phyloP scores from a whole-genome alignment of 2,797 vertebrate species.

The Luscinia luscinia region DNA sequence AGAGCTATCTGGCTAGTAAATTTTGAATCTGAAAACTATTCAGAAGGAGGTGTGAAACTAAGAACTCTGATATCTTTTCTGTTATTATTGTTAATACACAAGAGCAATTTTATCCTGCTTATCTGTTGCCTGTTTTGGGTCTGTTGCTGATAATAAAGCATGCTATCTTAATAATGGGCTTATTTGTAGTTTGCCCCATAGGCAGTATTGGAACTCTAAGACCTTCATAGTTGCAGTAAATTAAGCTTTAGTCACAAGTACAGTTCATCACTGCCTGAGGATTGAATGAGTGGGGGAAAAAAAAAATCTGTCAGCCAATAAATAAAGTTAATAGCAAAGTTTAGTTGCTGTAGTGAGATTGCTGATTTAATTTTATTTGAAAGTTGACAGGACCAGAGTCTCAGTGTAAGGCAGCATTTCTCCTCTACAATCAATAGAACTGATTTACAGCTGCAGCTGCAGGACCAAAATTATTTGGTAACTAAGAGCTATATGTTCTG shows the following conservation, averaged over 20 bases:
- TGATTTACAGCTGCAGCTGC: not conserved
- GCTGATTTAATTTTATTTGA: not conserved
- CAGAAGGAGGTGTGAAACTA: not conserved
- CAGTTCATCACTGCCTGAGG: not conserved
- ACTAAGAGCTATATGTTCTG: not conserved
- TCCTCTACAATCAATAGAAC: not conserved
- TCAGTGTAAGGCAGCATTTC: not conserved
- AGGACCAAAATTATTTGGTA: not conserved
- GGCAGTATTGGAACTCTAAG: not conserved
- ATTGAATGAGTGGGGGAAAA: not conserved
- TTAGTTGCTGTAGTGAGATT: not conserved
- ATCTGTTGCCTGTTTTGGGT: not conserved
- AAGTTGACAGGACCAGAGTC: not conserved
- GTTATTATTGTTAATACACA: not conserved
- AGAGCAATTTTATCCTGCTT: conserved; percentile 16
- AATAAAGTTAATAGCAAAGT: not conserved
- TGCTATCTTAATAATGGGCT: not conserved
- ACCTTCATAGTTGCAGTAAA: not conserved
- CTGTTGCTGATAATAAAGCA: not conserved
- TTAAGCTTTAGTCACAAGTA: not conserved
- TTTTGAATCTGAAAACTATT: not conserved
- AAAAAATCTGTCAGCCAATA: not conserved
- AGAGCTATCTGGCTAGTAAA: not conserved
- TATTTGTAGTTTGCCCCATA: not conserved
- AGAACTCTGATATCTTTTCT: not conserved